A percentile compares a stretch with the other conserved stretches of the same genome.
These are phyloP conservation scores for Melanerpes aurifrons DNA, from an alignment of 2,113 vertebrate species.

Conservation along the genomic window DNA sequence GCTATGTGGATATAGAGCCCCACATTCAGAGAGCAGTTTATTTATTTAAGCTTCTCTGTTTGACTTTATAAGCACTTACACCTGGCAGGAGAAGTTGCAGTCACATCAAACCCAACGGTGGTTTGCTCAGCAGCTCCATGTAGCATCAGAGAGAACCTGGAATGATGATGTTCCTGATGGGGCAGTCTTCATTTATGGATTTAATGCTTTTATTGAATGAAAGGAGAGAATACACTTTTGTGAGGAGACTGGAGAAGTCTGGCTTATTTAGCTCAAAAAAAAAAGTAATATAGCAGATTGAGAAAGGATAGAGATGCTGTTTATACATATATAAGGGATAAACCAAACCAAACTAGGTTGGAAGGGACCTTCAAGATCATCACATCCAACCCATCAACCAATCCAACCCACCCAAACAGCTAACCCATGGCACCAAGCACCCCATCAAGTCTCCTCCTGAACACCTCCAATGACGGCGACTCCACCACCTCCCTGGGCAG, in stretches of 20 bases:
- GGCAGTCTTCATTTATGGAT: not conserved
- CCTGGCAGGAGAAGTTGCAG: not conserved
- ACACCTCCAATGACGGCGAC: no score
- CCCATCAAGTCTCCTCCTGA: no score
- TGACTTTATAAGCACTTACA: not conserved
- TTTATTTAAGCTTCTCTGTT: not conserved
- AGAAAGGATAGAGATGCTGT: not conserved
- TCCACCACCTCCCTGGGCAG: no score
- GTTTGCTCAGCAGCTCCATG: not conserved
- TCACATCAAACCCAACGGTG: not conserved
- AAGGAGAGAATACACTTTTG: not conserved
- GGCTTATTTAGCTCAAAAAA: not conserved
- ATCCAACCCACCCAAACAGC: no score
- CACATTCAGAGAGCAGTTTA: not conserved
- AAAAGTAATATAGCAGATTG: not conserved
- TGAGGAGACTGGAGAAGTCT: not conserved
- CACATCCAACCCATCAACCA: no score
- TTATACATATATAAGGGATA: not conserved
- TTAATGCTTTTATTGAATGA: not conserved
- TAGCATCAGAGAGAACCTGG: not conserved
- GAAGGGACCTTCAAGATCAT: no score
- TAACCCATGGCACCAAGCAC: no score
- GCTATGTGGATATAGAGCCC: not conserved
- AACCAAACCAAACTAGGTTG: no score
- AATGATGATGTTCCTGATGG: fast-evolving